Base-by-base conservation (phyloP, 2,113 vertebrate genomes). In the Spea bombifrons region DNA sequence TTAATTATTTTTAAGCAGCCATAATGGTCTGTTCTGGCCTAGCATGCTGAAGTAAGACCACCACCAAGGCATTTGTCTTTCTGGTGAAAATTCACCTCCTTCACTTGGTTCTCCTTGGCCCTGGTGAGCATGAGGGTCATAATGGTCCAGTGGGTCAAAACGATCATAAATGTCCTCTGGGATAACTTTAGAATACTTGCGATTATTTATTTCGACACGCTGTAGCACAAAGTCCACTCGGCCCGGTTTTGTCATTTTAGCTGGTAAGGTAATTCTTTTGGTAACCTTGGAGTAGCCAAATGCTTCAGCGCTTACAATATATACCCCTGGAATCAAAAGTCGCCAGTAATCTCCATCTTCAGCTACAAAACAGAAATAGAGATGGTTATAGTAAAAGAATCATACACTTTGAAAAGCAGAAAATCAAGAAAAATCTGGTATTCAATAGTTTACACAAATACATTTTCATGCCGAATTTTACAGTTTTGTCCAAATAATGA, bases 281-380 rank as follows among this genome's bases (percentile, higher is more conserved):
- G 90, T 88, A 84, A 96, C 92, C 6, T 86, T 93, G 70, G 91
- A 90, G 83, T 94, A 96, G 43, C 97, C 96, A 0, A 90, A 90
- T 0, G 96, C 97, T 44, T 96, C 93, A 13, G 93, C 96, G 0
- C 89, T 93, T 80, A 99, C 53, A 3, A 98, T 89, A 82, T 96
- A 89, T 0, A 92, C 90, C 0, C 97, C 97, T 0, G 97, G 87
- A 30, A 92, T 94, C 68, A 99, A 84, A 30, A 99, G 88, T 7
- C 97, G 85, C 96, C 97, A 99, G 80, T 98, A 99, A 84, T 99
- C 97, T 0, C 97, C 97, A 0, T 94, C 91, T 0, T 93, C 93
- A 85, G 94, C 97, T 99, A 66, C 0, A 45, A 5, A 57, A 66
- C 7, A 48, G 16, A 16, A 7, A 50, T 8, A 70, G 12, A 16